Percentiles rank a stretch among this genome's conserved stretches.
These are phyloP conservation scores for Momotus momota DNA, from an alignment of 2,797 vertebrate genomes.

Conservation along the genomic window DNA sequence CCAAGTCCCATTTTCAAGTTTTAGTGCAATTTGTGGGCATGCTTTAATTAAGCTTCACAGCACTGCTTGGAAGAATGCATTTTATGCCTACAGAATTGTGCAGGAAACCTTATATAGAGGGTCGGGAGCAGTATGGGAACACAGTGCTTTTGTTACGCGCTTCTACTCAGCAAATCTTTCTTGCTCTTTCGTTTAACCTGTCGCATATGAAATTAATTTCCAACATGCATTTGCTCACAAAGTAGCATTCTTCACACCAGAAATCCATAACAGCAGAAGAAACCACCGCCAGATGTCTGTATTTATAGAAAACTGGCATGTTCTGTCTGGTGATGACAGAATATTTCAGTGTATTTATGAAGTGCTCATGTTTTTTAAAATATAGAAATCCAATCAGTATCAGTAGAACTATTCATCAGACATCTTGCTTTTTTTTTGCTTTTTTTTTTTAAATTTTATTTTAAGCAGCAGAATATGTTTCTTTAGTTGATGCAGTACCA, in stretches of 20 bases:
- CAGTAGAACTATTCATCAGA: conserved; percentile 36
- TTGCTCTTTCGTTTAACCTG: conserved; percentile 29
- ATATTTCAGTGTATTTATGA: conserved; percentile 66
- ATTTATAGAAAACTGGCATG: conserved; percentile 39
- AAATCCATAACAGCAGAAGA: conserved; percentile 30
- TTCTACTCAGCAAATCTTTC: conserved; percentile 22
- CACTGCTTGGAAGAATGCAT: background rate
- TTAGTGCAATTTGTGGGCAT: background rate
- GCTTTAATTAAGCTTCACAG: background rate
- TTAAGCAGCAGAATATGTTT: conserved; percentile 29
- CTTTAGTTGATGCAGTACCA: background rate
- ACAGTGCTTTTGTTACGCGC: background rate
- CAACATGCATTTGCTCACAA: conserved; percentile 39
- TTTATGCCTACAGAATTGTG: background rate
- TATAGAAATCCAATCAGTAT: conserved; percentile 45
- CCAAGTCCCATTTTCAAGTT: background rate
- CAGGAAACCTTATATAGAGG: background rate
- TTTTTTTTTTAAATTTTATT: background rate
- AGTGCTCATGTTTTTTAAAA: conserved; percentile 43
- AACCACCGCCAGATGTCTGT: conserved; percentile 49
- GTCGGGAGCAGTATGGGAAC: background rate
- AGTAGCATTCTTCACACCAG: conserved; percentile 47
- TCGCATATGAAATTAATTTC: conserved; percentile 56
- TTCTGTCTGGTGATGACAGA: conserved; percentile 46
- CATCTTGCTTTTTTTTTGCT: background rate